phyloP scores from a whole-genome alignment of 2,888 invertebrate genomes.

The Lochmaea crataegi region DNA sequence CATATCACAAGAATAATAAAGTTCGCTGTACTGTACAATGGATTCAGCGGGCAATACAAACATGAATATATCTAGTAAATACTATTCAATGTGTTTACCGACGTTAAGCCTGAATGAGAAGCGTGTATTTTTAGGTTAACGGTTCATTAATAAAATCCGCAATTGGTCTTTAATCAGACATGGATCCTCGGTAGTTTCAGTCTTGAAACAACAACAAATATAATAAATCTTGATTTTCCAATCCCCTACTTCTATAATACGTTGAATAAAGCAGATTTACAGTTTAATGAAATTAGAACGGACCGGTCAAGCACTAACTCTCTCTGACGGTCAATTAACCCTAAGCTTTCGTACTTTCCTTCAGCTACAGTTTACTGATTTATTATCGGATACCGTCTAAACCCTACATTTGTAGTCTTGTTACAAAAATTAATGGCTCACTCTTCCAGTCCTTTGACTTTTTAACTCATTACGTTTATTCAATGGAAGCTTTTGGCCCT shows the following conservation, averaged over 20 bases:
- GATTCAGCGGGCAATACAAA: too few species aligned
- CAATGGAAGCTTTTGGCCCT: slow-evolving; percentile 25
- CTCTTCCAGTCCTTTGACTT: slow-evolving; percentile 33
- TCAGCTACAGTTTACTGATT: slow-evolving; percentile 43
- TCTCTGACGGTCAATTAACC: slow-evolving; percentile 40
- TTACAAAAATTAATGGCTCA: slow-evolving; percentile 36
- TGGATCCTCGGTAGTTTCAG: not conserved
- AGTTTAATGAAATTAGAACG: slow-evolving; percentile 36
- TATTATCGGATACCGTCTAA: slow-evolving; percentile 42
- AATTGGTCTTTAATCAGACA: not conserved
- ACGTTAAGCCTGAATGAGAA: not conserved
- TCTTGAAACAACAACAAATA: not conserved
- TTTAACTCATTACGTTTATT: slow-evolving; percentile 29
- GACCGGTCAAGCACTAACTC: slow-evolving; percentile 37
- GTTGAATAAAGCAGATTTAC: slow-evolving; percentile 34
- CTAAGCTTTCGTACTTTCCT: slow-evolving; percentile 37
- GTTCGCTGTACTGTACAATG: too few species aligned
- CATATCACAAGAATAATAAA: too few species aligned
- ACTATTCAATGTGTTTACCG: not conserved
- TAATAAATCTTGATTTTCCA: slow-evolving; percentile 22
- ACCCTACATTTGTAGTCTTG: slow-evolving; percentile 42
- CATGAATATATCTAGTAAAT: not conserved
- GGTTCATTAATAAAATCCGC: not conserved
- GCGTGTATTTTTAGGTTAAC: not conserved
- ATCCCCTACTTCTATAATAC: slow-evolving; percentile 4